Conservation (phyloP, 2,888 invertebrate species). For the Diadegma fenestrale region DNA sequence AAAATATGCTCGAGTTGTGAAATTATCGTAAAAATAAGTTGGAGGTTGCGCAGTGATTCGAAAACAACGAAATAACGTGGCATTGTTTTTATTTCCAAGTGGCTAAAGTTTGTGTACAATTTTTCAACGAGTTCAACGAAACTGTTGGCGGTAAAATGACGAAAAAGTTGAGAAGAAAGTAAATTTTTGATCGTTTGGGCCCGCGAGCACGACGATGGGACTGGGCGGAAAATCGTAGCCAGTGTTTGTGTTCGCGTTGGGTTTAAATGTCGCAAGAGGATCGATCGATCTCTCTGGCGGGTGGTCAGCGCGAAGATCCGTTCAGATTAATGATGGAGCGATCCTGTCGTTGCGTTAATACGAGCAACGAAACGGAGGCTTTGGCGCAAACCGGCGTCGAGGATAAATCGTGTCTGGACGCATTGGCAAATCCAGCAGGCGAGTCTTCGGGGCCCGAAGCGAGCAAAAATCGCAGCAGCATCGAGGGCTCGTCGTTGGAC, state of each 20-base stretch:
- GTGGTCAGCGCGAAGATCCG: conserved; percentile 59
- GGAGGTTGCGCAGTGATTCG: background rate
- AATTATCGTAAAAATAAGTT: no score
- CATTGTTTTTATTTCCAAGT: background rate
- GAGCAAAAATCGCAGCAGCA: background rate
- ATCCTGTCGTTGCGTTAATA: conserved; percentile 53
- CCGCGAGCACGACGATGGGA: background rate
- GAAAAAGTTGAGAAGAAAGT: background rate
- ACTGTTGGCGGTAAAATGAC: background rate
- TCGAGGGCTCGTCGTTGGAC: background rate
- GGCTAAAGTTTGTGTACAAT: background rate
- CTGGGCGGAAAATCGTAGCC: no score
- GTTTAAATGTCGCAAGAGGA: conserved; percentile 61
- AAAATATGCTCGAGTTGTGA: background rate
- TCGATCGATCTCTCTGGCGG: conserved; percentile 41
- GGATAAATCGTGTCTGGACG: background rate
- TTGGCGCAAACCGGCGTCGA: background rate
- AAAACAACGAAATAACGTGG: background rate
- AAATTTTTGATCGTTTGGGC: background rate
- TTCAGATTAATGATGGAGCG: conserved; percentile 57
- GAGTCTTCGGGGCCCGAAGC: background rate
- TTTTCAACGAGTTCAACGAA: background rate
- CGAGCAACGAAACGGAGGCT: background rate
- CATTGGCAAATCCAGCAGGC: no score
- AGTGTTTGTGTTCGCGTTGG: background rate